These are phyloP conservation scores for Clanis bilineata DNA, from an alignment of 2,888 invertebrate species.

Conservation along the genomic window DNA sequence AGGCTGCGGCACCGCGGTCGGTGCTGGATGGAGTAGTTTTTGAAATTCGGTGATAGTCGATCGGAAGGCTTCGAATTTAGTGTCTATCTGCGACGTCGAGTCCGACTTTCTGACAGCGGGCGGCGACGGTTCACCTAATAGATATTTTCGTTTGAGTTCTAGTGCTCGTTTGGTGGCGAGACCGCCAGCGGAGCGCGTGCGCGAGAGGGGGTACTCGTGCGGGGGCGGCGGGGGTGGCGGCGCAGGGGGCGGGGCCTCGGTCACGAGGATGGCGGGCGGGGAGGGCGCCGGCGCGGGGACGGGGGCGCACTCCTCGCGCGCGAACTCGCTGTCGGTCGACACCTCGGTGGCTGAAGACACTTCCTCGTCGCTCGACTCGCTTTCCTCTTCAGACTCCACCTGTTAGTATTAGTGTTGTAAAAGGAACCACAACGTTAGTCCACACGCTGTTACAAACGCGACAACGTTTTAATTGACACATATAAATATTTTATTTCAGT, in stretches of 20 bases:
- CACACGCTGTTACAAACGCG: background rate
- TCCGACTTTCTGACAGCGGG: conserved; percentile 91
- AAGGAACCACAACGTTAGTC: background rate
- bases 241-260: conserved; percentile 91
- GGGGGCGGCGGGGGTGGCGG: conserved; percentile 65
- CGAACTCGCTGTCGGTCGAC: conserved; percentile 96
- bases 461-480: background rate
- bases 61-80: conserved; percentile 91
- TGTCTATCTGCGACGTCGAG: conserved; percentile 91
- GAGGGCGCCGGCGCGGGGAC: conserved; percentile 86
- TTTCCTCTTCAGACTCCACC: conserved; percentile 79
- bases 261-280: conserved; percentile 89
- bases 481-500: no score
- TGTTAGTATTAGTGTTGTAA: conserved; percentile 37
- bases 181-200: conserved; percentile 93
- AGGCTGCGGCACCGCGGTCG: conserved; percentile 50
- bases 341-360: conserved; percentile 95
- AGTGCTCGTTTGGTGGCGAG: conserved; percentile 93
- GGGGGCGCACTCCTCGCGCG: conserved; percentile 88
- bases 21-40: conserved; percentile 90
- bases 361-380: conserved; percentile 87
- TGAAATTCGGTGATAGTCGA: conserved; percentile 94
- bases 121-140: conserved; percentile 87
- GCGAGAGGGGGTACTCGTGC: conserved; percentile 90
- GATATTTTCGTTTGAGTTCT: conserved; percentile 92